A percentile compares a stretch with the other conserved stretches of the same genome.
Conservation (phyloP, 2,113 vertebrate genomes). For the Crypturellus undulatus region DNA sequence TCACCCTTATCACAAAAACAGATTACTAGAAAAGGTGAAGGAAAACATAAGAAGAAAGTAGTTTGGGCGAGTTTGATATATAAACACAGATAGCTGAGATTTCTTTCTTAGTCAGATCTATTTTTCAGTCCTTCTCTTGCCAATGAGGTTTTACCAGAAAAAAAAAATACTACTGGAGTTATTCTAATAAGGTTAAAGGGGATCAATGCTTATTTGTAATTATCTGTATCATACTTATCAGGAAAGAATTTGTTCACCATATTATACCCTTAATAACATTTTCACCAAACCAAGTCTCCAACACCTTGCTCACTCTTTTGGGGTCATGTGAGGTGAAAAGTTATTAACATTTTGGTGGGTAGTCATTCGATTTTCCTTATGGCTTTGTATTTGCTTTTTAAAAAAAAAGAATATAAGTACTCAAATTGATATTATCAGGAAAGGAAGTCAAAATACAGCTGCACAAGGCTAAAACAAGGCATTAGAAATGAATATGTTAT, state of each 20-base stretch:
- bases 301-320: background rate
- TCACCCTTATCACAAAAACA: background rate
- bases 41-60: background rate
- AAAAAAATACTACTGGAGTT: background rate
- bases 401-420: background rate
- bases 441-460: background rate
- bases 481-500: background rate
- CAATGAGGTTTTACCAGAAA: background rate
- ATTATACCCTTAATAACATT: background rate
- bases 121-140: background rate
- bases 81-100: background rate
- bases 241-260: background rate
- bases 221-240: background rate
- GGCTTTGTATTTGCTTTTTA: background rate
- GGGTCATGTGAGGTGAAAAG: background rate
- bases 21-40: background rate
- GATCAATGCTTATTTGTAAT: background rate
- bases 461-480: background rate
- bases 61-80: background rate
- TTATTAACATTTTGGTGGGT: background rate
- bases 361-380: background rate
- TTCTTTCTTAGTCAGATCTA: background rate
- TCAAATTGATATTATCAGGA: background rate
- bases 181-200: background rate
- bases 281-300: background rate